These are phyloP conservation scores for Caenorhabditis japonica DNA, from an alignment of 2,888 invertebrate genomes.

Conservation along the genomic window DNA sequence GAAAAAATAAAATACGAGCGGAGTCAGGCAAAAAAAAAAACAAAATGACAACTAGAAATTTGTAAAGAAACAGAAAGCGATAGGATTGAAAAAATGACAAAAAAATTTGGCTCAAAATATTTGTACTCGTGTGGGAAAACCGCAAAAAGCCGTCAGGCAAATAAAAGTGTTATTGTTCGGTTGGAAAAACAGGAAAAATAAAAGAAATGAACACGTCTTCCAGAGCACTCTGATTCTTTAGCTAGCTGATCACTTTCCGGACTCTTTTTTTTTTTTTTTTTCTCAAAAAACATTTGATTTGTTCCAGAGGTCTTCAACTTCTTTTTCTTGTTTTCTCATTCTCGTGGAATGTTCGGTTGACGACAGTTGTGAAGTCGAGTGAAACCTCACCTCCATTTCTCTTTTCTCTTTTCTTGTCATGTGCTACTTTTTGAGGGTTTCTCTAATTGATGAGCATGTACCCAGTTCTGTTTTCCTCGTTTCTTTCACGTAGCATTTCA, in stretches of 20 bases:
- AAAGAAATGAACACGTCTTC: too few species aligned
- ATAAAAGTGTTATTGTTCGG: constrained; percentile 15
- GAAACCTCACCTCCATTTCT: constrained; percentile 22
- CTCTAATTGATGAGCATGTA: constrained; percentile 49
- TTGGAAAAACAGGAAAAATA: background rate
- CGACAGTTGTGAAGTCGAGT: constrained; percentile 36
- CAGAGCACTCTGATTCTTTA: too few species aligned
- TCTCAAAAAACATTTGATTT: too few species aligned
- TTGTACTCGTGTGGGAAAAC: constrained; percentile 10
- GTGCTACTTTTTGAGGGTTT: constrained; percentile 47
- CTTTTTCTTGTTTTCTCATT: background rate
- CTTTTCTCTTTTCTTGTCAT: constrained; percentile 12
- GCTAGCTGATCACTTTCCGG: too few species aligned
- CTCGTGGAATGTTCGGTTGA: constrained; percentile 32
- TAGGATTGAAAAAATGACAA: constrained; percentile 3
- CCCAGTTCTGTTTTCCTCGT: constrained; percentile 37
- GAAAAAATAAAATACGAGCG: background rate
- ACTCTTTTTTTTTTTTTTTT: too few species aligned
- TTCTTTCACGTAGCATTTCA: constrained; percentile 30
- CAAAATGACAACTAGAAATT: background rate
- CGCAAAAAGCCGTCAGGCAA: constrained; percentile 27
- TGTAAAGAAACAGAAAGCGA: background rate
- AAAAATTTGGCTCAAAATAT: constrained; percentile 27
- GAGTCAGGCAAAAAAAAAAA: background rate
- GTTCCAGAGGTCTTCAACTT: background rate